phyloP scores from a whole-genome alignment of 2,797 vertebrate species.

The Lepus townsendii region DNA sequence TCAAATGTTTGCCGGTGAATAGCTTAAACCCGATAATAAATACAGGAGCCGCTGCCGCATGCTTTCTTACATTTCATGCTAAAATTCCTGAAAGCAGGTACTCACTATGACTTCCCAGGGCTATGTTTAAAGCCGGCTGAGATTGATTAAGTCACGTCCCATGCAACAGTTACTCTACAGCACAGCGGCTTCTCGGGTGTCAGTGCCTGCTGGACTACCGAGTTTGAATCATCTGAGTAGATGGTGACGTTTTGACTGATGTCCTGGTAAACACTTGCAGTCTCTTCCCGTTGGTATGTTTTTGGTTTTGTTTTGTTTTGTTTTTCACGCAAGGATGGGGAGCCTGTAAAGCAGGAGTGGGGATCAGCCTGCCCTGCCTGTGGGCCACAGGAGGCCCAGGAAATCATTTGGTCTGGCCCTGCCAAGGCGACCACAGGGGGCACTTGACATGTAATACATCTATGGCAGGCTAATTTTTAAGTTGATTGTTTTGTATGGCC shows the following conservation, averaged over 20 bases:
- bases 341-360: not conserved
- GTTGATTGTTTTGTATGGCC: too few species aligned
- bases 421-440: too few species aligned
- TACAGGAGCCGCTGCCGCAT: not conserved
- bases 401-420: too few species aligned
- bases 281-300: not conserved
- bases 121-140: constrained; percentile 64
- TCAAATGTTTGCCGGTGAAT: not conserved
- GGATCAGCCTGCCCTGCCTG: not conserved
- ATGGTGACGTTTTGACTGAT: constrained; percentile 28
- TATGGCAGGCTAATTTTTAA: too few species aligned
- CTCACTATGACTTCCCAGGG: not conserved
- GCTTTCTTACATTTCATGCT: not conserved
- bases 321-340: not conserved
- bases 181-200: constrained; percentile 23
- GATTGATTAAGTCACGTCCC: constrained; percentile 68
- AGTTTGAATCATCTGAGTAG: not conserved
- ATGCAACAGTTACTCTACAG: not conserved
- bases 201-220: not conserved
- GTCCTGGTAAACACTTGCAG: not conserved
- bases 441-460: too few species aligned
- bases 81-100: not conserved
- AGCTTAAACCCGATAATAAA: not conserved
- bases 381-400: too few species aligned
- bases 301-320: not conserved